These are phyloP conservation scores for Henicopernis longicauda DNA, from an alignment of 2,113 vertebrate genomes.

Conservation along the genomic window DNA sequence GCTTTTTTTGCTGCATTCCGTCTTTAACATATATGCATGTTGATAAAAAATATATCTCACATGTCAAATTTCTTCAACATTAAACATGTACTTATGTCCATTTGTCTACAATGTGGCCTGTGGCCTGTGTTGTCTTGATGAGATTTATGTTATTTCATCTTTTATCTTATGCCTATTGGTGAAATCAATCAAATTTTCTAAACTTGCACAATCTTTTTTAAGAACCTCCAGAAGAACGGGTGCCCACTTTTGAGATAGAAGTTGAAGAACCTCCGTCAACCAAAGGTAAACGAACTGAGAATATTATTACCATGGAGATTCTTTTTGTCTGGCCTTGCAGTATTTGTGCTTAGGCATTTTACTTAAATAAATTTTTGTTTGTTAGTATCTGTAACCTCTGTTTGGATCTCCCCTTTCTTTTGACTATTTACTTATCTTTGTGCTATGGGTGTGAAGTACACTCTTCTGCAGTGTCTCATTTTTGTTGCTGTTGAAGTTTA, in stretches of 20 bases:
- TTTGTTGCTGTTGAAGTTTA: background rate
- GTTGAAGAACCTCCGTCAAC: constrained; percentile 62
- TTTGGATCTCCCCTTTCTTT: background rate
- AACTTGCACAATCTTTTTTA: constrained; percentile 68
- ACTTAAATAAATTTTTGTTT: background rate
- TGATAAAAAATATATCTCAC: background rate
- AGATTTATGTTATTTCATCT: background rate
- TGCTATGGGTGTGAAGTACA: background rate
- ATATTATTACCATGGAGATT: background rate
- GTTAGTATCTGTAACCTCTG: background rate
- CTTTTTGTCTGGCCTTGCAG: background rate
- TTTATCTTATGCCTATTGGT: background rate
- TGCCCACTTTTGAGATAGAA: constrained; percentile 56
- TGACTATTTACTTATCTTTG: background rate
- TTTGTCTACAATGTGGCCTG: background rate
- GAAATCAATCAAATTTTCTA: constrained; percentile 6
- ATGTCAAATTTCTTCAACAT: background rate
- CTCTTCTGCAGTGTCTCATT: background rate
- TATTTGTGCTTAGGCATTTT: background rate
- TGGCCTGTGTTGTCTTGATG: background rate
- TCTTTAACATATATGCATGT: background rate
- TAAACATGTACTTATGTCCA: background rate
- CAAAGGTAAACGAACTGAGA: constrained; percentile 69
- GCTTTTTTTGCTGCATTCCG: background rate
- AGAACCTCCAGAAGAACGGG: constrained; percentile 64